phyloP scores from a whole-genome alignment of 2,797 vertebrate genomes.

The Leptodactylus fallax region DNA sequence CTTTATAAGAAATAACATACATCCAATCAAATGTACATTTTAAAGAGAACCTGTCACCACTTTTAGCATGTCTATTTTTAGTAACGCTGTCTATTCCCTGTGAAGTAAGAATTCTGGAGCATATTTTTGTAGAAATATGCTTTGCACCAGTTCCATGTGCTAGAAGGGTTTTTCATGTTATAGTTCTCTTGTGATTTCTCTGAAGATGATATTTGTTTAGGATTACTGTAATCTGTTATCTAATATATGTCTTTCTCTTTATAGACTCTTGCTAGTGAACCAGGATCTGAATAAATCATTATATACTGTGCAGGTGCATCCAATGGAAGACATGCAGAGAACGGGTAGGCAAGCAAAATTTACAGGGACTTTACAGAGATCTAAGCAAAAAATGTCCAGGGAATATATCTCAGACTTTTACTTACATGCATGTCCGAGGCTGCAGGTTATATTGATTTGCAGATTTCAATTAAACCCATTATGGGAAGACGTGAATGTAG shows the following conservation, averaged over 20 bases:
- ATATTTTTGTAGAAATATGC: no score
- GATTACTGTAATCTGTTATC: not conserved
- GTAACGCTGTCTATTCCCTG: no score
- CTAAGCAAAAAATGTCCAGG: not conserved
- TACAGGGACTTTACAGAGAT: not conserved
- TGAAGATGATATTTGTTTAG: not conserved
- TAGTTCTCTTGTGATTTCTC: not conserved
- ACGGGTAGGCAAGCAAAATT: conserved; percentile 19
- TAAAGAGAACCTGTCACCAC: no score
- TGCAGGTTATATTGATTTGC: not conserved
- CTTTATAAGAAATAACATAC: no score
- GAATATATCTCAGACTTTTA: not conserved
- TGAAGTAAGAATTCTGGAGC: no score
- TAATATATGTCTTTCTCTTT: not conserved
- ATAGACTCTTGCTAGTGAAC: conserved; percentile 83
- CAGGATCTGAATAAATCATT: conserved; percentile 82
- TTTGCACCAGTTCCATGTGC: no score
- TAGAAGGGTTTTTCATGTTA: no score
- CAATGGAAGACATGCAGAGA: not conserved
- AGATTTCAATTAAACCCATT: not conserved
- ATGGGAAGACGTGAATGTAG: no score
- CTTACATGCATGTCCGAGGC: no score
- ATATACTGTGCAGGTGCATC: conserved; percentile 73
- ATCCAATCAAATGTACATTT: no score
- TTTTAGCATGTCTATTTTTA: no score